These are phyloP conservation scores for Steinernema carpocapsae DNA, from an alignment of 2,888 invertebrate species.

Conservation along the genomic window DNA sequence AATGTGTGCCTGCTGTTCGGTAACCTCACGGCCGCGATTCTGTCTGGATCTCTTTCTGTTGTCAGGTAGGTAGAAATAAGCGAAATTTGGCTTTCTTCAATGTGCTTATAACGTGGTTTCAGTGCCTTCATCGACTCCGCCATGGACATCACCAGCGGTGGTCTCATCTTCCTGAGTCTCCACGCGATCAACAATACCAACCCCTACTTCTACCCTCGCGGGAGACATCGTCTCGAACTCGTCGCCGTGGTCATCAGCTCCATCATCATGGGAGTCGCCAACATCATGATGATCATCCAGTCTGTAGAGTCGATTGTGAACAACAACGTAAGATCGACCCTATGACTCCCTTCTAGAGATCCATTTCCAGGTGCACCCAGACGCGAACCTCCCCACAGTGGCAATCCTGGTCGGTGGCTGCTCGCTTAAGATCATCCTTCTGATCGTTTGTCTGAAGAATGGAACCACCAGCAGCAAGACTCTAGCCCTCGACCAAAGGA, in stretches of 20 bases:
- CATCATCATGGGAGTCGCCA: conserved; percentile 71
- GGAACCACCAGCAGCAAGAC: conserved; percentile 50
- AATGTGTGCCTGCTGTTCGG: conserved; percentile 61
- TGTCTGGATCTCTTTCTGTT: conserved; percentile 72
- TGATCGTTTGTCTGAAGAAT: conserved; percentile 59
- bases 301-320: conserved; percentile 67
- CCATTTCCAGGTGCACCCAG: conserved; percentile 58
- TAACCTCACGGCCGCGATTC: conserved; percentile 69
- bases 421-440: conserved; percentile 56
- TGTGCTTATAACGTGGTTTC: too few relatives aligned
- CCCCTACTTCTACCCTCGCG: conserved; percentile 56
- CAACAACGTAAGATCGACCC: conserved; percentile 33
- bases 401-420: conserved; percentile 60
- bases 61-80: conserved; percentile 69
- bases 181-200: conserved; percentile 63
- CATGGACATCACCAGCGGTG: conserved; percentile 71
- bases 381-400: conserved; percentile 59
- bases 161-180: conserved; percentile 67
- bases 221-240: conserved; percentile 70
- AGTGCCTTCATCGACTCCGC: conserved; percentile 72
- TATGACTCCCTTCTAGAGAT: neutral
- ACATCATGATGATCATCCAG: conserved; percentile 69
- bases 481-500: conserved; percentile 72
- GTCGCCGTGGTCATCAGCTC: conserved; percentile 71
- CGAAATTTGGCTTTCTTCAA: too few relatives aligned